These are phyloP conservation scores for Lasioglossum zephyrum DNA, from an alignment of 2,888 invertebrate genomes.

Conservation along the genomic window DNA sequence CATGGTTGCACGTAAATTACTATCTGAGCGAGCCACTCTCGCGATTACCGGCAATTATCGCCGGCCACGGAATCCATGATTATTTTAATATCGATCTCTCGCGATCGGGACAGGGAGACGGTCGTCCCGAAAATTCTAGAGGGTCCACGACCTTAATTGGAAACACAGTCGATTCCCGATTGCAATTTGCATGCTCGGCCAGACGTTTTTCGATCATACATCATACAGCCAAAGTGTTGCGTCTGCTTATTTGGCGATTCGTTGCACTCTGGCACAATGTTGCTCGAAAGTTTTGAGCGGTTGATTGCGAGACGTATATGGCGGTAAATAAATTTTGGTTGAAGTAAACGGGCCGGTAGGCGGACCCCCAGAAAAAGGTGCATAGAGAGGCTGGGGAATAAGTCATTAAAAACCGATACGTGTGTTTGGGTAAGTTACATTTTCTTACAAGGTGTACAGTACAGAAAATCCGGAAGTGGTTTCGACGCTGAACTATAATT, in stretches of 20 bases:
- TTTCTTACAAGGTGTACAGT: neutral
- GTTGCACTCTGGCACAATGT: neutral
- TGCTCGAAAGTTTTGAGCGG: neutral
- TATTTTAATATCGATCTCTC: conserved; percentile 43
- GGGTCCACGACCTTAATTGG: conserved; percentile 17
- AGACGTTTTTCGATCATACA: neutral
- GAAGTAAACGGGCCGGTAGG: neutral
- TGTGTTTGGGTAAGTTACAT: neutral
- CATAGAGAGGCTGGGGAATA: neutral
- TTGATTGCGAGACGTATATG: neutral
- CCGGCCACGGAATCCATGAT: conserved; percentile 33
- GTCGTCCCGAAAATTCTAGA: neutral
- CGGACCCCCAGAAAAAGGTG: neutral
- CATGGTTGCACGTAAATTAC: conserved; percentile 36
- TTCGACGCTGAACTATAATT: neutral
- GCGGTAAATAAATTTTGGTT: neutral
- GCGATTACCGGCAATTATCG: conserved; percentile 45
- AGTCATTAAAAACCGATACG: neutral
- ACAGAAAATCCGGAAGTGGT: no score
- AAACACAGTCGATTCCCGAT: neutral
- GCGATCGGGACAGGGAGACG: neutral
- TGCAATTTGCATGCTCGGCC: conserved; percentile 4
- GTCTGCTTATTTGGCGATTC: neutral
- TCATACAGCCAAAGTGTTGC: neutral
- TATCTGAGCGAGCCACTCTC: neutral